phyloP scores from a whole-genome alignment of 2,888 invertebrate species.

The Patella ulyssiponensis region DNA sequence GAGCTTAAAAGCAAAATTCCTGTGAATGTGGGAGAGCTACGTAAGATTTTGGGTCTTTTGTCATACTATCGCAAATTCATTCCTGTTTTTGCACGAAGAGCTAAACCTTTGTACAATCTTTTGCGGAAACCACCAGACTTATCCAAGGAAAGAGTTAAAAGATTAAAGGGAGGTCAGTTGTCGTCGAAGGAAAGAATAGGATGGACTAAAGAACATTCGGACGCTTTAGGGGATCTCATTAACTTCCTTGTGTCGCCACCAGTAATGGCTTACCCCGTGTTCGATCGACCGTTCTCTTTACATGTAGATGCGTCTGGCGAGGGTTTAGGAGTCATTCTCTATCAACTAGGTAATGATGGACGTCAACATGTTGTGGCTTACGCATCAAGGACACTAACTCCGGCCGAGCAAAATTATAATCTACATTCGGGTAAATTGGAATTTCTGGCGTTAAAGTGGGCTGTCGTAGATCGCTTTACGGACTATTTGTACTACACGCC shows the following conservation, averaged over 20 bases:
- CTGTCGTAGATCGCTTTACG: background rate
- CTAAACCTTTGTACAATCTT: constrained; percentile 1
- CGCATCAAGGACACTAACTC: constrained; percentile 14
- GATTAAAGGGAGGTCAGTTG: background rate
- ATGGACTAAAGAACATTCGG: background rate
- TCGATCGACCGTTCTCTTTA: constrained; percentile 1
- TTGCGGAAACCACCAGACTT: background rate
- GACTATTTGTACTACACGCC: constrained; percentile 22
- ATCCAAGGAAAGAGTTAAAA: background rate
- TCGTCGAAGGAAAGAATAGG: background rate
- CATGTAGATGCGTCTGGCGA: constrained; percentile 16
- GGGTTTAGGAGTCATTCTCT: constrained; percentile 14
- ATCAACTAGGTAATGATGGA: constrained; percentile 4
- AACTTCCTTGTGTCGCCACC: background rate
- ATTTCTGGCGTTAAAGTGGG: constrained; percentile 7
- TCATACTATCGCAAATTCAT: constrained; percentile 18
- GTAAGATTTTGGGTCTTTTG: constrained; percentile 14
- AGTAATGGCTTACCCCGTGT: constrained; percentile 14
- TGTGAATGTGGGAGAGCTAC: background rate
- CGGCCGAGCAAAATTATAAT: constrained; percentile 9
- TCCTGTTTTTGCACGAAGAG: constrained; percentile 18
- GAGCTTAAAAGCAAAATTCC: constrained; percentile 10
- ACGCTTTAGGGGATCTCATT: background rate
- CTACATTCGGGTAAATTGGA: constrained; percentile 14
- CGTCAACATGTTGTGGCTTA: background rate